Evolutionary conservation across 2,797 vertebrate species (phyloP).

Genomic region (Enteromius fasciolatus): DNA sequence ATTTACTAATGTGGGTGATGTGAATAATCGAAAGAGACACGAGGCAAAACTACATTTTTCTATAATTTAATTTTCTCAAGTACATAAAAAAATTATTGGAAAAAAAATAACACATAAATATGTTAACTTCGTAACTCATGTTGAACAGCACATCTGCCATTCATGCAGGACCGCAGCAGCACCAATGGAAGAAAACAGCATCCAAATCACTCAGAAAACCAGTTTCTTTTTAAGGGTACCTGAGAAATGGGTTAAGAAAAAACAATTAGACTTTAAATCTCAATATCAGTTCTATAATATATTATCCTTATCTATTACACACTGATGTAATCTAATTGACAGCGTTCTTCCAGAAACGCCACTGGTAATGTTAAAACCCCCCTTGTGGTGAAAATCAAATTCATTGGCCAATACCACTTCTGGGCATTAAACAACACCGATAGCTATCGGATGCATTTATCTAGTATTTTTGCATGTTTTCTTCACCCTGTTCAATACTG

Average conservation of each 20-base stretch:
- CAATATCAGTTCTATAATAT: not conserved
- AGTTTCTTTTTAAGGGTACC: constrained; percentile 81
- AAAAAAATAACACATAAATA: constrained; percentile 60
- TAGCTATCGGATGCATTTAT: not conserved
- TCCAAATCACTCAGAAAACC: constrained; percentile 72
- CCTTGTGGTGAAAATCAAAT: not conserved
- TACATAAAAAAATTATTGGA: constrained; percentile 64
- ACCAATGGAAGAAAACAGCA: constrained; percentile 23
- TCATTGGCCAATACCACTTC: not conserved
- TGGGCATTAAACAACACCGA: not conserved
- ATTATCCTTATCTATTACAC: not conserved
- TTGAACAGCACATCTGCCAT: not conserved
- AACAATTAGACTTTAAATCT: not conserved
- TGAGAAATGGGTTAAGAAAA: constrained; percentile 64
- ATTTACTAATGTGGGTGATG: not conserved
- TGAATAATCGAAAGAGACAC: constrained; percentile 1
- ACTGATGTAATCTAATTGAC: not conserved
- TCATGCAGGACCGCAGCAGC: constrained; percentile 47
- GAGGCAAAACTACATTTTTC: not conserved
- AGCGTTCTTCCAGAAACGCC: not conserved
- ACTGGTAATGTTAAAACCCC: not conserved
- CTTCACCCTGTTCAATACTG: constrained; percentile 86
- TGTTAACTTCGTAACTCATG: too few relatives aligned
- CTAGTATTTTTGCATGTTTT: not conserved
- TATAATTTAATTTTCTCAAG: constrained; percentile 71